Evolutionary conservation across 2,888 invertebrate genomes (phyloP), one percentile per base, ranked within the genome.

Genomic region (Eubasilissa splendida): DNA sequence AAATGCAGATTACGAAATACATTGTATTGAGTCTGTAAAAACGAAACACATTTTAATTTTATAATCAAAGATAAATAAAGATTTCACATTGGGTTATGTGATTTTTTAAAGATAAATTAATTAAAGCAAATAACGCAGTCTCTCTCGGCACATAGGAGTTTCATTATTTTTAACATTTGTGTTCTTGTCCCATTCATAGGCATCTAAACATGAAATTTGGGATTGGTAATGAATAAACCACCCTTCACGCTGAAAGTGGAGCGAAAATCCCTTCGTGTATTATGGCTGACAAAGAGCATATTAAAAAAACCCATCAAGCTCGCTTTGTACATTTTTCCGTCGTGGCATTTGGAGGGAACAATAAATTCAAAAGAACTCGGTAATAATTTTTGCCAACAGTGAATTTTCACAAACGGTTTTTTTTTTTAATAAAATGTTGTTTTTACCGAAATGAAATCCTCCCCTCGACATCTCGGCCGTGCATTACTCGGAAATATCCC

Each of bases 351-450:
- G 31, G 33, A 71, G 33, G 71, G 71, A 71, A 71, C 56, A 54
- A 71, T 71, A 68, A 68, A 68, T 68, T 53, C 68, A 53, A 68
- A 53, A 52, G 68, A n/a, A 33, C 31, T 56, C 54, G 14, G 71
- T 54, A 71, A 71, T 71, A 52, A 71, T 71, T 71, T 71, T 31
- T 31, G 54, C 31, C n/a, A 53, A 56, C 53, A 56, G 71, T 54
- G 54, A 71, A 71, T 54, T 68, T 71, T 71, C 56, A 22, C 71
- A 33, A 33, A 22, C 56, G 56, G 42, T 12, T 14, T 68, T 50
- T 68, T 68, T 50, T 54, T 68, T 68, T 54, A 71, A 71, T 71
- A 71, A 71, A 71, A 71, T 71, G 71, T 54, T 71, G 53, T 56
- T 71, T 71, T 71, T 71, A 54, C 56, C 71, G 56, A 71, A 71